These are phyloP conservation scores for Clupea harengus DNA, from an alignment of 2,113 vertebrate genomes.

Conservation along the genomic window DNA sequence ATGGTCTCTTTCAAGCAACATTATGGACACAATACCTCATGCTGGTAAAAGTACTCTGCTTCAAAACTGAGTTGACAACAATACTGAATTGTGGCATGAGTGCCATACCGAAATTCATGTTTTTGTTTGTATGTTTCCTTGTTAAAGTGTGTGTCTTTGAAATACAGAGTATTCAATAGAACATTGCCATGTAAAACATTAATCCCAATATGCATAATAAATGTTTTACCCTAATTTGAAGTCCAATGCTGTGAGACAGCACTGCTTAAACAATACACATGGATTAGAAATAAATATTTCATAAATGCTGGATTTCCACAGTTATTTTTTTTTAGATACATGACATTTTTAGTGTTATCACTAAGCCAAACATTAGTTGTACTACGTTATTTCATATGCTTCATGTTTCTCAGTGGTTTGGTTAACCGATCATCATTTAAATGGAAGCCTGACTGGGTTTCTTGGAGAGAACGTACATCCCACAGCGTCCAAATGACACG, in stretches of 20 bases:
- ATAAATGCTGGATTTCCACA: not conserved
- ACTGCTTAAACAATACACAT: not conserved
- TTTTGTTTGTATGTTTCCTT: not conserved
- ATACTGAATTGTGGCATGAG: not conserved
- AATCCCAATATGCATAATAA: not conserved
- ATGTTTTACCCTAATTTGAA: not conserved
- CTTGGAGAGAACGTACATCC: not conserved
- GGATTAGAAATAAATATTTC: not conserved
- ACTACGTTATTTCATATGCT: not conserved
- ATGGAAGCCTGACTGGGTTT: not conserved
- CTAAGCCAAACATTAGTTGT: not conserved
- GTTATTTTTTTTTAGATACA: not conserved
- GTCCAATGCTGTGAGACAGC: not conserved
- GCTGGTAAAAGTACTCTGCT: constrained; percentile 6
- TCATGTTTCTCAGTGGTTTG: not conserved
- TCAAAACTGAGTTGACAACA: not conserved
- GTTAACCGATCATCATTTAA: not conserved
- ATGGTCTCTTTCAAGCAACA: not conserved
- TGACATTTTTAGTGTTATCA: not conserved
- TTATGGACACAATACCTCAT: not conserved
- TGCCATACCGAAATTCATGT: not conserved
- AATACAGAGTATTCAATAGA: not conserved
- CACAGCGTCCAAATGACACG: not conserved
- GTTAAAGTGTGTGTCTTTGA: not conserved
- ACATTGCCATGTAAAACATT: not conserved